Evolutionary conservation across 2,113 vertebrate genomes (phyloP), one percentile per base, ranked within the genome.

Genomic region (Pogonocichla stellata): DNA sequence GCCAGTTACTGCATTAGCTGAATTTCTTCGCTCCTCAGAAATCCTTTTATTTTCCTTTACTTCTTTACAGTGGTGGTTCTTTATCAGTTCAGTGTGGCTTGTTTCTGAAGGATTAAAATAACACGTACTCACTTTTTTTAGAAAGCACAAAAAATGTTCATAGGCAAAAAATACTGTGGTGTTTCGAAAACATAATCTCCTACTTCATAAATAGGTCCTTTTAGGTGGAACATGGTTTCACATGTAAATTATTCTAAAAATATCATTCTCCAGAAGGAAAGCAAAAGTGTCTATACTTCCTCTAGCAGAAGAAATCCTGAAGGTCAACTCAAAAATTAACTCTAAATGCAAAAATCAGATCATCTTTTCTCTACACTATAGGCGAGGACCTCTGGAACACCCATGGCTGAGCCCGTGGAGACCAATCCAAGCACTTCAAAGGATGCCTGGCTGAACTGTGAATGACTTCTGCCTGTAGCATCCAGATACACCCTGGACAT

Each of bases 1-100:
- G 25, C 50, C 66, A n/a, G 50, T 67, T 73, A 25, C 14, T 42
- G 6, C 17, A 28, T 31, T 82, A 28, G 45, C 19, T 38, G 71
- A 82, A 73, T 79, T 82, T 66, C 57, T 91, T 79, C 34, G 34
- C 4, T 62, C 56, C 20, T 82, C 60, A 72, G 84, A 90, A 88
- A 95, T 92, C 90, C 92, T 96, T 89, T 97, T 64, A 31, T 73
- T 88, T 71, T 96, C 96, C 88, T 97, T 97, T 87, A 93, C 81
- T 64, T 96, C 95, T 94, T 97, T 97, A 79, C n/a, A 80, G 42
- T 82, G 80, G 92, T 67, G 69, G 34, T 83, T 96, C 77, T 90
- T 96, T 69, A 93, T 83, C 72, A 91, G 62, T 24, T 96, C 95
- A 70, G 66, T 64, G 67, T 95, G 61, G 47, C 85, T 97, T 72